Evolutionary conservation across 92 coral and sea anemone genomes (phyloP).

Genomic region (Palythoa grandis): DNA sequence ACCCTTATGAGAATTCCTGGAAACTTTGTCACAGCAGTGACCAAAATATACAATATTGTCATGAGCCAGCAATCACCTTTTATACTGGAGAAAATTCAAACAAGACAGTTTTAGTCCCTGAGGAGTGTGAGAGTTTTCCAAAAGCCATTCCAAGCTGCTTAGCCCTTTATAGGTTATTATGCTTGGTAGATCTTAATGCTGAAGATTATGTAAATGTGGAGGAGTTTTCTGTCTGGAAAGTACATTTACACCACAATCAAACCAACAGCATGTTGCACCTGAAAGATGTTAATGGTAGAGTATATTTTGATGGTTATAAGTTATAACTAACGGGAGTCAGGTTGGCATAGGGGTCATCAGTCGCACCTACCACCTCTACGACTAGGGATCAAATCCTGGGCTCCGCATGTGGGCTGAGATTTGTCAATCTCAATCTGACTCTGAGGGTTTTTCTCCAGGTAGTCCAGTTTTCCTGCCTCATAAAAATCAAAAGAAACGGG

Average conservation of each 20-base stretch:
- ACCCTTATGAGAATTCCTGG: constrained; percentile 79
- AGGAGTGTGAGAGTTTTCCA: constrained; percentile 49
- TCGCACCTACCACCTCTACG: too few relatives aligned
- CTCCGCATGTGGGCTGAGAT: too few relatives aligned
- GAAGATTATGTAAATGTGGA: constrained; percentile 73
- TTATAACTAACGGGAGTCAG: too few relatives aligned
- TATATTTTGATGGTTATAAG: background rate
- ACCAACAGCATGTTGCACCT: constrained; percentile 79
- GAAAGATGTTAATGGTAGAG: constrained; percentile 87
- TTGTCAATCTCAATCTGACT: too few relatives aligned
- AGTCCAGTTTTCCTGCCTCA: too few relatives aligned
- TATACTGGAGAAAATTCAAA: background rate
- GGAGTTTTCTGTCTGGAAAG: constrained; percentile 80
- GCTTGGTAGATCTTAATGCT: constrained; percentile 82
- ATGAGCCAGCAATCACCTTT: background rate
- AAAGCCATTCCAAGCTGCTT: constrained; percentile 96
- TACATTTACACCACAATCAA: constrained; percentile 76
- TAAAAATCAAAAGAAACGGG: too few relatives aligned
- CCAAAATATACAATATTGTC: constrained; percentile 1
- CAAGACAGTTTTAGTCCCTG: background rate
- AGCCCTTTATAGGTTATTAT: constrained; percentile 83
- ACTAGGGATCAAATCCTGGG: too few relatives aligned
- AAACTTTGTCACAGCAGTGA: constrained; percentile 56
- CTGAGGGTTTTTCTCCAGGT: too few relatives aligned
- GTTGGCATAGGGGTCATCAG: too few relatives aligned